These are phyloP conservation scores for Sinelater perroti DNA, from an alignment of 2,888 invertebrate genomes.

Conservation along the genomic window DNA sequence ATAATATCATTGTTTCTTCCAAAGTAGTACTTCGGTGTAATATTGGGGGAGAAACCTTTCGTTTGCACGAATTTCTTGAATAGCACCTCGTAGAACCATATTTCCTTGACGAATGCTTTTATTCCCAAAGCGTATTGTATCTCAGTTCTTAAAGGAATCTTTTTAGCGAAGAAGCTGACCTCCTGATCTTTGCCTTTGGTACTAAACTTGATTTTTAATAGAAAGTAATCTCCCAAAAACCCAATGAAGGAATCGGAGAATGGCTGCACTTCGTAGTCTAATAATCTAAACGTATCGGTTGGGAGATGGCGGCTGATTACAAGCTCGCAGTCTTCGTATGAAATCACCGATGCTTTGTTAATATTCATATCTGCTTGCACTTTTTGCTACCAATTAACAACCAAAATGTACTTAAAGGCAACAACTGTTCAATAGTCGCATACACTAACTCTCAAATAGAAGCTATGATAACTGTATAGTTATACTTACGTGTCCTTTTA, in stretches of 20 bases:
- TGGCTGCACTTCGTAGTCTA: constrained; percentile 35
- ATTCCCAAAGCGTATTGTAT: constrained; percentile 23
- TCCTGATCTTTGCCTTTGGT: not conserved
- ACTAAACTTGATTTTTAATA: constrained; percentile 20
- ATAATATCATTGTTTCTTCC: constrained; percentile 51
- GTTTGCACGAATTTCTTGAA: constrained; percentile 32
- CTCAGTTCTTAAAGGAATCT: constrained; percentile 22
- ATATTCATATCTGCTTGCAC: too few relatives aligned
- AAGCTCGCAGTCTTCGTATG: constrained; percentile 18
- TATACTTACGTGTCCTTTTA: too few relatives aligned
- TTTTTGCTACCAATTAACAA: too few relatives aligned
- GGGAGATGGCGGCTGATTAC: constrained; percentile 29
- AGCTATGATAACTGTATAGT: too few relatives aligned
- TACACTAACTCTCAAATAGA: too few relatives aligned
- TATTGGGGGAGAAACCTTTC: constrained; percentile 21
- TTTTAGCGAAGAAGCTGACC: constrained; percentile 25
- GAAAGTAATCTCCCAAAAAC: constrained; percentile 24
- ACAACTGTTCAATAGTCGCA: too few relatives aligned
- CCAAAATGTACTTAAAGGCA: too few relatives aligned
- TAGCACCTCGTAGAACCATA: constrained; percentile 32
- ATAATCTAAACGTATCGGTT: constrained; percentile 35
- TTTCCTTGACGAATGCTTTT: constrained; percentile 35
- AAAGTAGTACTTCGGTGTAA: constrained; percentile 55
- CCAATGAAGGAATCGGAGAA: constrained; percentile 29
- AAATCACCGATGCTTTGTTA: constrained; percentile 14